These are phyloP conservation scores for Muraenolepis orangiensis DNA, from an alignment of 2,797 vertebrate genomes.

Conservation along the genomic window DNA sequence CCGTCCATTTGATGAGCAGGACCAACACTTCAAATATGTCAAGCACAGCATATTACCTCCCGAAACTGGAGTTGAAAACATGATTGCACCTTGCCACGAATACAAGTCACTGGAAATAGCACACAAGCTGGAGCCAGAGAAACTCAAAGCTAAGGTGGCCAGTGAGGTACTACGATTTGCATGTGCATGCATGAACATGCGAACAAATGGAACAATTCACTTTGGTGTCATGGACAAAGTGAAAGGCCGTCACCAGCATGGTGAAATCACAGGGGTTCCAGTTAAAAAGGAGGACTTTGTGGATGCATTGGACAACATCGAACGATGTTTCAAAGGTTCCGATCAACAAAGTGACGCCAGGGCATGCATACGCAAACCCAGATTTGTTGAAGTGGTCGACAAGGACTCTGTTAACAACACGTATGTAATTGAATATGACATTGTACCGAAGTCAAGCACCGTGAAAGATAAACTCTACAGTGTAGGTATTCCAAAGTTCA, in stretches of 20 bases:
- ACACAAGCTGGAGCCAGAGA: slow-evolving; percentile 40
- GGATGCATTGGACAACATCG: slow-evolving; percentile 61
- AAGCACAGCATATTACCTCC: slow-evolving; percentile 59
- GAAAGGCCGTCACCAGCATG: slow-evolving; percentile 41
- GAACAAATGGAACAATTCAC: slow-evolving; percentile 76
- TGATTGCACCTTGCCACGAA: slow-evolving; percentile 71
- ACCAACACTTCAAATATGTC: slow-evolving; percentile 59
- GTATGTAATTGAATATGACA: slow-evolving; percentile 74
- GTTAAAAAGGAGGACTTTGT: slow-evolving; percentile 49
- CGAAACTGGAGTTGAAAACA: slow-evolving; percentile 63
- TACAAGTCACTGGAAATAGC: slow-evolving; percentile 69
- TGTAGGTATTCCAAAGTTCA: slow-evolving; percentile 62
- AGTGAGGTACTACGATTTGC: slow-evolving; percentile 69
- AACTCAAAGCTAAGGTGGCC: slow-evolving; percentile 63
- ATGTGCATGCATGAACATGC: slow-evolving; percentile 74
- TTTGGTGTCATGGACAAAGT: slow-evolving; percentile 72
- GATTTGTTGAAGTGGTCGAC: slow-evolving; percentile 69
- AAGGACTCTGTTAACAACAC: slow-evolving; percentile 46
- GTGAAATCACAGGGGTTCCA: slow-evolving; percentile 61
- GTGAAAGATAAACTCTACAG: slow-evolving; percentile 53
- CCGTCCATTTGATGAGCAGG: slow-evolving; percentile 54
- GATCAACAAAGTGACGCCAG: slow-evolving; percentile 45
- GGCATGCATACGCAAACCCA: slow-evolving; percentile 61
- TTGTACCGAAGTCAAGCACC: slow-evolving; percentile 52
- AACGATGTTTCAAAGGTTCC: slow-evolving; percentile 49